Percentiles rank a stretch among this genome's conserved stretches.
phyloP scores from a whole-genome alignment of 2,113 vertebrate genomes.

The Petromus typicus region DNA sequence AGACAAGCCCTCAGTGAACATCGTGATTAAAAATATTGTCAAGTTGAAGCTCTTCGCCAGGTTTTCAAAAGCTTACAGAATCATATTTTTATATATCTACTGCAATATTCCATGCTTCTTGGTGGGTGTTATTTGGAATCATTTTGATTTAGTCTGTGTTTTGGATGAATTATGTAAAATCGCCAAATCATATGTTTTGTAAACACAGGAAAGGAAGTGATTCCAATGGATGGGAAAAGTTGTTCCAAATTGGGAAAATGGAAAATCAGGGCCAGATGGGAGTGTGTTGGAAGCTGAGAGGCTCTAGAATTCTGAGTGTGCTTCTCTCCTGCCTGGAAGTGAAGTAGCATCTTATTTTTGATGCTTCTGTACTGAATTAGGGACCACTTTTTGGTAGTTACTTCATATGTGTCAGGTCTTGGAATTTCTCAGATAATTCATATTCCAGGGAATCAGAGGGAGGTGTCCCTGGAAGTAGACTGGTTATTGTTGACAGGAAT shows the following conservation, averaged over 20 bases:
- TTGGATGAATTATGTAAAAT: slow-evolving; percentile 78
- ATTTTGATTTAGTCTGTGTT: slow-evolving; percentile 69
- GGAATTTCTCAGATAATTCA: neutral
- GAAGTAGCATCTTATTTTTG: slow-evolving; percentile 22
- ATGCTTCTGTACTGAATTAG: neutral
- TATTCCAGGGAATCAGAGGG: neutral
- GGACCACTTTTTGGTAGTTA: neutral
- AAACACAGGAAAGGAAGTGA: slow-evolving; percentile 72
- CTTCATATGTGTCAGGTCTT: neutral
- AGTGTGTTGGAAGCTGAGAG: slow-evolving; percentile 52
- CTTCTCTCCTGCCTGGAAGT: slow-evolving; percentile 21
- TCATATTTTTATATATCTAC: slow-evolving; percentile 74
- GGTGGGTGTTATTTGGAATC: slow-evolving; percentile 78
- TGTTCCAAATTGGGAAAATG: slow-evolving; percentile 76
- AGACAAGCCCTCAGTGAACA: slow-evolving; percentile 57
- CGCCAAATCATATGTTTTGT: slow-evolving; percentile 74
- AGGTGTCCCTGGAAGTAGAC: neutral
- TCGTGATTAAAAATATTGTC: slow-evolving; percentile 83
- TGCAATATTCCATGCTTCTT: slow-evolving; percentile 74
- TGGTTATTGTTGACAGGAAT: neutral
- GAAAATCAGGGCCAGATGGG: slow-evolving; percentile 77
- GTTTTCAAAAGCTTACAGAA: slow-evolving; percentile 79
- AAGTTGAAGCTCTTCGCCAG: slow-evolving; percentile 69
- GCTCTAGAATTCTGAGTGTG: neutral
- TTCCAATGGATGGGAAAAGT: slow-evolving; percentile 67